These are phyloP conservation scores for Habrosyne pyritoides DNA, from an alignment of 2,888 invertebrate species.

Conservation along the genomic window DNA sequence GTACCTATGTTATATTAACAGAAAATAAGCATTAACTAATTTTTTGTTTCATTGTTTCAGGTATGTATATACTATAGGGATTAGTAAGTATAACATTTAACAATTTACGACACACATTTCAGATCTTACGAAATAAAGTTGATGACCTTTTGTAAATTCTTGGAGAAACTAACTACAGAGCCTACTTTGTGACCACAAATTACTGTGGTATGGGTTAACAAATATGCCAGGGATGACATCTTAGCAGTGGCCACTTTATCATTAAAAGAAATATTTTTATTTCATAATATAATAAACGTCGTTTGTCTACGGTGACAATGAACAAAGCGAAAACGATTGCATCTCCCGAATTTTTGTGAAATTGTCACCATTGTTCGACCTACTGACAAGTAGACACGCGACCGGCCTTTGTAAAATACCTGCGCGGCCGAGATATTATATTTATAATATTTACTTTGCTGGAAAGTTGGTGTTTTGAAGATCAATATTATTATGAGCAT, in stretches of 20 bases:
- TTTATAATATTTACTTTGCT: not conserved
- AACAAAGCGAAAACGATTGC: constrained; percentile 1
- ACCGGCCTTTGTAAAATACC: not conserved
- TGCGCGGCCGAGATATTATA: not conserved
- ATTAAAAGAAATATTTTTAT: no score
- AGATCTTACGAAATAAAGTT: no score
- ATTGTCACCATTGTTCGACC: not conserved
- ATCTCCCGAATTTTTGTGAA: not conserved
- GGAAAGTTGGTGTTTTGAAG: not conserved
- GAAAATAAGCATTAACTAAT: not conserved
- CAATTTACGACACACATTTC: no score
- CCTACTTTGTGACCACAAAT: no score
- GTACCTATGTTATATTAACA: not conserved
- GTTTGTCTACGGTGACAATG: not conserved
- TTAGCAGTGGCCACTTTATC: no score
- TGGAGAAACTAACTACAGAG: no score
- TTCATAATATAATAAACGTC: not conserved
- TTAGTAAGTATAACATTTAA: no score
- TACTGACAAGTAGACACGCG: not conserved
- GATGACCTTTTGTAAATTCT: no score
- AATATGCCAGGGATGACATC: no score
- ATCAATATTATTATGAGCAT: no score
- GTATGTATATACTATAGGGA: no score
- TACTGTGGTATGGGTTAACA: no score
- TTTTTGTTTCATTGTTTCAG: not conserved